phyloP scores from a whole-genome alignment of 2,113 vertebrate genomes.

The Seriola dumerili region DNA sequence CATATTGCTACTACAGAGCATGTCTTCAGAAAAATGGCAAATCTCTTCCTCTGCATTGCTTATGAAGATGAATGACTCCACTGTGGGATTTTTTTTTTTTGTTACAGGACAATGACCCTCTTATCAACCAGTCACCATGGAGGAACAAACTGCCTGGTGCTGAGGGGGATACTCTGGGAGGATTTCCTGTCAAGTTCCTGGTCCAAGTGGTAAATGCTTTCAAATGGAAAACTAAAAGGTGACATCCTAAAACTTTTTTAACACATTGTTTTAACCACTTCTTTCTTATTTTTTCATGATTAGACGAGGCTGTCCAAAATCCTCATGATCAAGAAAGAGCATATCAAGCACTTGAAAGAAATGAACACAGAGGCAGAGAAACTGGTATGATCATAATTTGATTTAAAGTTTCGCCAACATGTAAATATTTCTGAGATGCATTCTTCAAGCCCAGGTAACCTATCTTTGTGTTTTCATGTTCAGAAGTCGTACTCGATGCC shows the following conservation, averaged over 20 bases:
- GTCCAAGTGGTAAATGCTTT: constrained; percentile 95
- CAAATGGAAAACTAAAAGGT: constrained; percentile 10
- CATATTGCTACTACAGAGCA: background rate
- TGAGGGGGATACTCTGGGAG: constrained; percentile 95
- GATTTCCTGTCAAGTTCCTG: constrained; percentile 98
- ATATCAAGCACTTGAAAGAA: constrained; percentile 97
- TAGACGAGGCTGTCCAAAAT: constrained; percentile 98
- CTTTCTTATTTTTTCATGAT: constrained; percentile 41
- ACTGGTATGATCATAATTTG: constrained; percentile 82
- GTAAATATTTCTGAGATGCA: background rate
- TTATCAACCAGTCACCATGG: constrained; percentile 95
- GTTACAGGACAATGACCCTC: constrained; percentile 92
- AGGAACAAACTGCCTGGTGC: constrained; percentile 91
- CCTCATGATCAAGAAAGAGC: constrained; percentile 99
- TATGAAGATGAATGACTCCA: background rate
- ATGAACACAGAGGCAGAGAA: constrained; percentile 99
- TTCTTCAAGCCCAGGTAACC: background rate
- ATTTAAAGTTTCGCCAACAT: background rate
- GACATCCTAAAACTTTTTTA: background rate
- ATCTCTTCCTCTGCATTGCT: background rate
- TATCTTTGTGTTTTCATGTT: constrained; percentile 24
- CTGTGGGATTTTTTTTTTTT: background rate
- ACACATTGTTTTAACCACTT: background rate
- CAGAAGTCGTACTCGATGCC: constrained; percentile 98
- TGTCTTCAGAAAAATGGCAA: background rate